Conservation (phyloP, 2,113 vertebrate species). For the Saccopteryx leptura region DNA sequence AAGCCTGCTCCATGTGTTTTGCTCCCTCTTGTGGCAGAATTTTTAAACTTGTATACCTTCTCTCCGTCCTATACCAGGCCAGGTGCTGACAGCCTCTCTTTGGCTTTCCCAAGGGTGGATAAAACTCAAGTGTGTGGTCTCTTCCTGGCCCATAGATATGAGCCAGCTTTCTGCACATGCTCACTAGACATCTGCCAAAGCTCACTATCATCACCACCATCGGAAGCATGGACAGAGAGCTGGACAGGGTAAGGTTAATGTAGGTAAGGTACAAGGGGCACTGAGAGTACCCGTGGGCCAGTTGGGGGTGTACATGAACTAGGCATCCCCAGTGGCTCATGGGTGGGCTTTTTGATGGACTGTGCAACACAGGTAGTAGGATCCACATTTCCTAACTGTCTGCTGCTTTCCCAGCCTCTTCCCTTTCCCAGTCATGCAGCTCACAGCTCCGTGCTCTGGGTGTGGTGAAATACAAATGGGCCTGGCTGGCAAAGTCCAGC, state of each 20-base stretch:
- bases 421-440: not conserved
- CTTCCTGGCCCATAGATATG: not conserved
- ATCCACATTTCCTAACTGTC: not conserved
- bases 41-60: not conserved
- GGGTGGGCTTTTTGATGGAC: not conserved
- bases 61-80: not conserved
- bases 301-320: not conserved
- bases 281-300: not conserved
- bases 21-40: constrained; percentile 2
- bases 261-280: not conserved
- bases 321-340: too few relatives aligned
- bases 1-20: not conserved
- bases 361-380: not conserved
- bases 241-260: not conserved
- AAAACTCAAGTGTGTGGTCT: not conserved
- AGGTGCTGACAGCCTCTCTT: not conserved
- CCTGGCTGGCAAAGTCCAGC: not conserved
- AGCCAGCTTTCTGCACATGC: not conserved
- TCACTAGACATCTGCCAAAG: not conserved
- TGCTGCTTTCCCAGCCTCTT: not conserved
- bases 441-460: not conserved
- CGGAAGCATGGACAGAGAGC: not conserved
- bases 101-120: not conserved
- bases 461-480: not conserved
- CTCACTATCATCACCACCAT: not conserved